Evolutionary conservation across 2,888 invertebrate genomes (phyloP), one percentile per base, ranked within the genome.

Genomic region (Lithodes maja): DNA sequence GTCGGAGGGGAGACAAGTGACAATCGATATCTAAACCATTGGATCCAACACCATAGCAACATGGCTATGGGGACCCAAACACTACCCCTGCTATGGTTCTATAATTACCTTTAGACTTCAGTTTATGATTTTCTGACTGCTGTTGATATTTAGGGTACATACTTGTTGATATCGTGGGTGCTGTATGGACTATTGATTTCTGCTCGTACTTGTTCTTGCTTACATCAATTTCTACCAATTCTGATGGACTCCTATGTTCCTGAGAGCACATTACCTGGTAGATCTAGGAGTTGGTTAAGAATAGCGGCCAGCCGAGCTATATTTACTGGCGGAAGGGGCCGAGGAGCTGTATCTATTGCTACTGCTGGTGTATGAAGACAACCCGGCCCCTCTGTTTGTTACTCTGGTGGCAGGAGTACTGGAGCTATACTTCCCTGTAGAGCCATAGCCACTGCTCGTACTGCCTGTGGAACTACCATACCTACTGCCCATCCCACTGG

Each of bases 271-370:
- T 7, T 80, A 80, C 53, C 54, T 80, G 50, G 54, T 33, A 9
- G 17, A 9, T 68, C 33, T 49, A 83, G 71, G 33, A 52, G 1
- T 9, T 68, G 74, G n/a, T 33, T 17, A 53, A 53, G 15, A 53
- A 3, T 75, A 17, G n/a, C 68, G 9, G 9, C 33, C 78, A 15
- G 68, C 71, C 12, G 53, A 69, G 69, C 77, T 49, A 33, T 9
- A 17, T 3, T 33, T 54, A 55, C 74, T 81, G n/a, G n/a, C 49
- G 15, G 75, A 15, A 3, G 81, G 7, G 50, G 71, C 69, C 1
- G 82, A 49, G n/a, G 82, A 75, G 50, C 86, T 77, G n/a, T 75
- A 83, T n/a, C 61, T 52, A 33, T 33, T 33, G 74, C 75, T 77
- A 17, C 77, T 54, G 17, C 54, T 49, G 3, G 17, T 17, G 17